Evolutionary conservation across 2,888 invertebrate species (phyloP), one percentile per base, ranked within the genome.

Genomic region (Acrobasis suavella): DNA sequence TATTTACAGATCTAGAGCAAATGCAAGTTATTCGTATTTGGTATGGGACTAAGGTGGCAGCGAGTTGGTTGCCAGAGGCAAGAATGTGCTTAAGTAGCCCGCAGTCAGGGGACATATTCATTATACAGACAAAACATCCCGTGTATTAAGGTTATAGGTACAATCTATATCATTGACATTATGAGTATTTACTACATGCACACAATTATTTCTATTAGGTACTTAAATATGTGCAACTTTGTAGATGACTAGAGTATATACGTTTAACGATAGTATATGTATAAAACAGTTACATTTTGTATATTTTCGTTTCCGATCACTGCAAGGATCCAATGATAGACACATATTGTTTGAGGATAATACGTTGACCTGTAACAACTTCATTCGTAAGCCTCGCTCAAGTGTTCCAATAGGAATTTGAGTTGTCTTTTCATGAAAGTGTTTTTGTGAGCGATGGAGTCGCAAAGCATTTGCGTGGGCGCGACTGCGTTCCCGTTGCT

Each of bases 361-460:
- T 86, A 87, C 86, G 72, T 85, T 86, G 89, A 88, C 85, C 67
- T 68, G 67, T 67, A 74, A 82, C 83, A 82, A 83, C 82, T 78
- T 93, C 89, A 95, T 85, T 94, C 94, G 85, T 94, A 94, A 71
- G 94, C 92, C 83, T 94, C 94, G 87, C 94, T 95, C 86, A 94
- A 85, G 81, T 94, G 93, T 83, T 94, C 94, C 82, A 94, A 92
- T 79, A 94, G 90, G 84, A 93, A 94, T 83, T 93, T 94, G 83
- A 94, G 93, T 80, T 91, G 91, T 68, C 73, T 81, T 84, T 90
- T 92, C 91, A 91, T 90, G 82, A 85, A 90, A 77, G 75, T 80
- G 71, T 91, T 91, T 79, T 89, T 90, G 85, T 93, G 84, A 76
- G 91, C 89, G 77, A 92, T 91, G 61, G 91, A 91, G 78, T 91